phyloP scores from a whole-genome alignment of 2,888 invertebrate species.

The Hypercompe scribonia region DNA sequence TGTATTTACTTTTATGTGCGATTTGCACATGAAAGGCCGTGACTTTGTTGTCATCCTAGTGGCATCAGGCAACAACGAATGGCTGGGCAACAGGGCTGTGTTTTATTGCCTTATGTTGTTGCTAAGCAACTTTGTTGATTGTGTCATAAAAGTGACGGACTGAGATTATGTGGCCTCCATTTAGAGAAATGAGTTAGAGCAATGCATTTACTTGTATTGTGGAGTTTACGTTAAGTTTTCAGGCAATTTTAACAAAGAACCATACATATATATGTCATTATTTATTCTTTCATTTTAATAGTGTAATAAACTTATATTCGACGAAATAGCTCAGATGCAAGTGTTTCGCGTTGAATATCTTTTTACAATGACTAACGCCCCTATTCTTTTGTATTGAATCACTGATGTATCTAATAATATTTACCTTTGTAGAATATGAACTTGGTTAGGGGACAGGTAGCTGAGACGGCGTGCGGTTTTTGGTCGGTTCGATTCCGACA shows the following conservation, averaged over 20 bases:
- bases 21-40: constrained; percentile 20
- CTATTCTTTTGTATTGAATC: no score
- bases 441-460: no score
- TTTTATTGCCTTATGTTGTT: constrained; percentile 19
- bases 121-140: constrained; percentile 13
- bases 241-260: neutral
- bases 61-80: constrained; percentile 15
- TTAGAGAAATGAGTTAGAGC: constrained; percentile 21
- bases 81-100: constrained; percentile 15
- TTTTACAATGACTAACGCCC: no score
- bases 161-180: constrained; percentile 21
- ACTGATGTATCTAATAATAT: no score
- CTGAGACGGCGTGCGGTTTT: no score
- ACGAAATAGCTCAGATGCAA: neutral
- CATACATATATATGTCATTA: no score
- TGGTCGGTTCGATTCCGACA: no score
- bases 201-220: neutral
- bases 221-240: neutral
- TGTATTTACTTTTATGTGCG: constrained; percentile 23
- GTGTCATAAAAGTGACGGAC: constrained; percentile 35
- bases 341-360: no score
- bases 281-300: neutral
- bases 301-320: neutral
- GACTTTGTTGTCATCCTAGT: constrained; percentile 19
- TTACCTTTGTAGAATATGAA: no score